Conservation (phyloP, 2,113 vertebrate genomes). For the Lagenorhynchus albirostris region DNA sequence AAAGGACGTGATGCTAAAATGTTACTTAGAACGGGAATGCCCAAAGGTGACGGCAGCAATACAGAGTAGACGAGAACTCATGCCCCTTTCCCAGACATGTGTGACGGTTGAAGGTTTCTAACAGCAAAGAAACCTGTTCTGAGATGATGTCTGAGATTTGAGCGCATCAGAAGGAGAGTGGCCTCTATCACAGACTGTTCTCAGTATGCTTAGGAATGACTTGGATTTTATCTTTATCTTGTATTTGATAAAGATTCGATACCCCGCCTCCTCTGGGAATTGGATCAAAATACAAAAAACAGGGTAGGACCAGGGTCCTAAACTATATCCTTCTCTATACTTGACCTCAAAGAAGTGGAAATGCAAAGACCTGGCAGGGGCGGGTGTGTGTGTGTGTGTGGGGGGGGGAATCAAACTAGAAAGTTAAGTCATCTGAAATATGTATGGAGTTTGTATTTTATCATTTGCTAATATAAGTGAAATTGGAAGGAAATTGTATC, state of each 20-base stretch:
- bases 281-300: background rate
- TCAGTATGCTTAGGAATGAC: background rate
- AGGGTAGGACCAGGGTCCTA: background rate
- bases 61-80: background rate
- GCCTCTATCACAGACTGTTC: background rate
- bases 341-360: background rate
- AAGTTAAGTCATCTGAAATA: background rate
- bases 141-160: slow-evolving; percentile 19
- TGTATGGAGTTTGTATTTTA: background rate
- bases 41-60: background rate
- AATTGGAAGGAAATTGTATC: background rate
- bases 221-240: background rate
- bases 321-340: background rate
- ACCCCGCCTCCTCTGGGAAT: background rate
- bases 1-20: background rate
- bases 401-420: background rate
- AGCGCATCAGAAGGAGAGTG: background rate
- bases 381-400: too few species aligned
- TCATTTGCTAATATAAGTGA: background rate
- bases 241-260: background rate
- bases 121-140: background rate
- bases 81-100: background rate
- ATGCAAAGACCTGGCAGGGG: background rate
- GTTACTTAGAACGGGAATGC: background rate
- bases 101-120: background rate